Evolutionary conservation across 2,113 vertebrate genomes (phyloP).

Genomic region (Eubucco bourcierii): DNA sequence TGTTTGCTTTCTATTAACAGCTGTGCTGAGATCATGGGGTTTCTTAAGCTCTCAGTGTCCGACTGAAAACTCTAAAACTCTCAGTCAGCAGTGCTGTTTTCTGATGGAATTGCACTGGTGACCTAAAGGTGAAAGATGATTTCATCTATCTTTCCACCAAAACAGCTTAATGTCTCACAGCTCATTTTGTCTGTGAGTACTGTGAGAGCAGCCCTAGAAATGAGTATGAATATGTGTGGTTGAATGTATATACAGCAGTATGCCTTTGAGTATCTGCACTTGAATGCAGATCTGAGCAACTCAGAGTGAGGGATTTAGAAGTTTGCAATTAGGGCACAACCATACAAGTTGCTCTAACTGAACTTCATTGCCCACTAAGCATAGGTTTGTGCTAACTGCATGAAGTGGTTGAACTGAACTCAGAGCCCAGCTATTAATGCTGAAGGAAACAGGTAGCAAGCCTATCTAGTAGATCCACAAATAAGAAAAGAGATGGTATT

Average conservation of each 20-base stretch:
- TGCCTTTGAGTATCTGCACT: neutral
- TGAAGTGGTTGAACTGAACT: neutral
- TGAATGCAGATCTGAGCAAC: neutral
- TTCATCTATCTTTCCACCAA: slow-evolving; percentile 51
- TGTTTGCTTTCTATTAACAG: slow-evolving; percentile 62
- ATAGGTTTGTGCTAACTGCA: neutral
- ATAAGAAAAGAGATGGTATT: neutral
- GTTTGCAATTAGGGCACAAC: neutral
- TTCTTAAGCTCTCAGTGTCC: slow-evolving; percentile 55
- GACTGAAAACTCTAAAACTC: slow-evolving; percentile 36
- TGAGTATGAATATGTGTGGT: neutral
- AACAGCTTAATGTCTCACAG: slow-evolving; percentile 11
- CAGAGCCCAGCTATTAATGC: neutral
- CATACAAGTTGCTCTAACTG: neutral
- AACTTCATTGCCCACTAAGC: neutral
- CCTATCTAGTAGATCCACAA: neutral
- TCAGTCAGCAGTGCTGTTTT: slow-evolving; percentile 55
- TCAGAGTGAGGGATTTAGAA: neutral
- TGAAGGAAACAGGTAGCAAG: neutral
- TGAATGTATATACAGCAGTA: neutral
- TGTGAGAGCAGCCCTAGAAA: neutral
- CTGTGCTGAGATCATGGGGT: slow-evolving; percentile 63
- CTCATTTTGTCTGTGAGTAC: neutral
- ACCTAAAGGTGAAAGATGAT: slow-evolving; percentile 60
- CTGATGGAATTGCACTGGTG: slow-evolving; percentile 39